phyloP scores from a whole-genome alignment of 2,888 invertebrate species.

The Polymixis flavicincta region DNA sequence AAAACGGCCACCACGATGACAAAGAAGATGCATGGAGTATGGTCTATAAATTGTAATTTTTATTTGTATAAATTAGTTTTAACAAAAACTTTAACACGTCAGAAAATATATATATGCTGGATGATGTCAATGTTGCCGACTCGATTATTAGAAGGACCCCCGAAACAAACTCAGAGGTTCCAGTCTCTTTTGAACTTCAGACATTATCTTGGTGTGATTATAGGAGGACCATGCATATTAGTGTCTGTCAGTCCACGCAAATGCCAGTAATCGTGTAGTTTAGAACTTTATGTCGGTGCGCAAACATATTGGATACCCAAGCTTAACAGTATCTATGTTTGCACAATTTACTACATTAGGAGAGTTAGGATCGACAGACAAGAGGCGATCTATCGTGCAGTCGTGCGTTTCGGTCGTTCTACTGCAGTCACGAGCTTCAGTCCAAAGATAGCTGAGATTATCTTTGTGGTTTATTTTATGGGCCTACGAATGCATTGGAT shows the following conservation, averaged over 20 bases:
- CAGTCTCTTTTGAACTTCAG: neutral
- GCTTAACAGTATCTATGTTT: slow-evolving; percentile 29
- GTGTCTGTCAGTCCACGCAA: neutral
- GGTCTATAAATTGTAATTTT: neutral
- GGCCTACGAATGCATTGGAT: slow-evolving; percentile 41
- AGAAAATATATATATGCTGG: too few relatives aligned
- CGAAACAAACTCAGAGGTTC: neutral
- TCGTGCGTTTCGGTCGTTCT: slow-evolving; percentile 55
- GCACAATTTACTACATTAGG: slow-evolving; percentile 39
- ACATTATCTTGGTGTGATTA: neutral
- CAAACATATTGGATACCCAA: neutral
- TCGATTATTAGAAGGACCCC: neutral
- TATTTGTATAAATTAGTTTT: neutral
- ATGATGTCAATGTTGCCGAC: too few relatives aligned
- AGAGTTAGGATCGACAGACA: slow-evolving; percentile 41
- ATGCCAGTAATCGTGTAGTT: neutral
- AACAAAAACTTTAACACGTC: neutral
- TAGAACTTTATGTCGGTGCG: neutral
- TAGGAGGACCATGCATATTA: neutral
- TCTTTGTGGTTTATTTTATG: slow-evolving; percentile 56
- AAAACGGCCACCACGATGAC: neutral
- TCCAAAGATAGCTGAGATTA: slow-evolving; percentile 62
- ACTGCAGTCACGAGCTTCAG: slow-evolving; percentile 43
- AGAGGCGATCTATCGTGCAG: slow-evolving; percentile 50
- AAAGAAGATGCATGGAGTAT: neutral